phyloP scores from a whole-genome alignment of 2,797 vertebrate genomes.

The Chloroceryle inda region DNA sequence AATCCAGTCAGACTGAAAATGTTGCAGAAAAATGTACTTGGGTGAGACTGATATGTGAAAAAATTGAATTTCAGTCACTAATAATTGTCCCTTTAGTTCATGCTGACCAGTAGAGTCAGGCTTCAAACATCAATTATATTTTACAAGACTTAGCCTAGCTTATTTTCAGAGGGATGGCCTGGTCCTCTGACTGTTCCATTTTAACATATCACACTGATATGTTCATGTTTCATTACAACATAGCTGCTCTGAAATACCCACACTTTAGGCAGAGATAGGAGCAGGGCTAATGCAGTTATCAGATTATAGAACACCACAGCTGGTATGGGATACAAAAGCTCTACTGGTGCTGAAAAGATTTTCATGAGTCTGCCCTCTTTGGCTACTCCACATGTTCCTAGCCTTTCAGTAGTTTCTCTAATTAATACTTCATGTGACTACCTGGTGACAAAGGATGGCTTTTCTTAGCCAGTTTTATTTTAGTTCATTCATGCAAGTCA shows the following conservation, averaged over 20 bases:
- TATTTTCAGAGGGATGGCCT: neutral
- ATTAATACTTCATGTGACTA: neutral
- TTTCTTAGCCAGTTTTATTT: neutral
- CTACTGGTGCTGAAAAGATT: neutral
- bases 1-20: neutral
- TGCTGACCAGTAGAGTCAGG: neutral
- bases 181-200: neutral
- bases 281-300: neutral
- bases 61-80: neutral
- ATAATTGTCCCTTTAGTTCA: neutral
- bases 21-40: neutral
- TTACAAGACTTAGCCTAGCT: neutral
- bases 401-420: neutral
- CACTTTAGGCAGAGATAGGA: neutral
- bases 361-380: neutral
- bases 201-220: neutral
- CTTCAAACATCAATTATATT: neutral
- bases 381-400: neutral
- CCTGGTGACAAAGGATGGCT: neutral
- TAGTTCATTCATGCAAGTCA: neutral
- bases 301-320: neutral
- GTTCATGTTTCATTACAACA: neutral
- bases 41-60: neutral
- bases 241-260: neutral
- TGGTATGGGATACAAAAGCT: neutral